Evolutionary conservation across 2,888 invertebrate genomes (phyloP), one percentile per base, ranked within the genome.

Genomic region (Melinopterus prodromus): DNA sequence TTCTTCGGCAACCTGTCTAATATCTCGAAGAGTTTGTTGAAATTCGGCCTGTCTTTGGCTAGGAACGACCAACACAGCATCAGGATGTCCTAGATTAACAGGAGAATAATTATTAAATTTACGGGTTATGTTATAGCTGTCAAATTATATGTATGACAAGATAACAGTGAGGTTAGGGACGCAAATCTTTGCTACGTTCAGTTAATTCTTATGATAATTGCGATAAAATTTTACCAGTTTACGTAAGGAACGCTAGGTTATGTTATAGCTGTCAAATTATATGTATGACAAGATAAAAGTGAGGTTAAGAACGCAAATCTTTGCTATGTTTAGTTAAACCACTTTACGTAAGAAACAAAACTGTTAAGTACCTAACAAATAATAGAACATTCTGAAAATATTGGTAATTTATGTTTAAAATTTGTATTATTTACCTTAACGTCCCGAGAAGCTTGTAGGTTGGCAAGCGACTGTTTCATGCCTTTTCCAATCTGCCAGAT

Each of bases 401-500:
- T 69, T 14, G 14, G 14, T 69, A 69, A 69, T n/a, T n/a, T 15
- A n/a, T 69, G 15, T 69, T 69, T 15, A 69, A 15, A 69, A 26
- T 26, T 26, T 3, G 26, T 26, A 69, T 15, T n/a, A 83, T 86
- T 87, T 90, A 97, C 98, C 93, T 99, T 99, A 82, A 99, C 97
- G 90, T 99, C 99, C 82, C 97, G 93, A 15, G 98, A 97, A 76
- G 98, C 97, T 89, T 97, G 97, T 85, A 99, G 93, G 90, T 97
- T 97, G 79, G 97, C 97, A 80, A 99, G 92, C 37, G 98, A 95
- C 89, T 98, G 98, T 87, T 99, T 99, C 91, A 98, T 95, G 79
- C 99, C 99, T 87, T 96, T 95, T 6, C 99, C 99, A 76, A 99
- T 98, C 89, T 98, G 98, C 98, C 98, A 99, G 86, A 99, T 98